Percentiles rank a stretch among this genome's conserved stretches.
These are phyloP conservation scores for Pollenia amentaria DNA, from an alignment of 2,888 invertebrate genomes.

Conservation along the genomic window DNA sequence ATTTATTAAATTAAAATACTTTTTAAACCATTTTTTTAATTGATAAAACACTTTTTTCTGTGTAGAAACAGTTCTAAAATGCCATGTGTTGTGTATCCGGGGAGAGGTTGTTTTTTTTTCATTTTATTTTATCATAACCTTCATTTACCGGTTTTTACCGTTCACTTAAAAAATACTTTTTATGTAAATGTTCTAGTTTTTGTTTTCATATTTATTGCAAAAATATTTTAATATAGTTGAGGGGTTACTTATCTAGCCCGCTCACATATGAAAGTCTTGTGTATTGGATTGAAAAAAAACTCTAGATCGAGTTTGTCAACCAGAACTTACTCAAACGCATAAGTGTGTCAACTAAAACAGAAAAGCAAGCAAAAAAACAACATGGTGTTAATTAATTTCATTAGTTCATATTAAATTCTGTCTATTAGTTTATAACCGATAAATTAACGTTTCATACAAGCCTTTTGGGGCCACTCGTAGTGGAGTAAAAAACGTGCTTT, in stretches of 20 bases:
- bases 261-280: slow-evolving; percentile 10
- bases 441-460: slow-evolving; percentile 38
- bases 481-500: not conserved
- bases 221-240: not conserved
- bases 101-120: too few species aligned
- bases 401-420: slow-evolving; percentile 55
- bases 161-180: slow-evolving; percentile 19
- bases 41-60: too few species aligned
- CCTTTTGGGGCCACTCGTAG: not conserved
- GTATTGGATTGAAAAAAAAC: slow-evolving; percentile 32
- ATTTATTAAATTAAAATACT: too few species aligned
- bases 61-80: not conserved
- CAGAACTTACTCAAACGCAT: slow-evolving; percentile 48
- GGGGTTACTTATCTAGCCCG: slow-evolving; percentile 18
- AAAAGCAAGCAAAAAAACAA: slow-evolving; percentile 9
- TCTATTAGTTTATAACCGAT: slow-evolving; percentile 8
- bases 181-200: slow-evolving; percentile 46
- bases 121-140: slow-evolving; percentile 31
- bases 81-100: not conserved
- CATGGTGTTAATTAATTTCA: slow-evolving; percentile 68
- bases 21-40: too few species aligned
- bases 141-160: slow-evolving; percentile 48
- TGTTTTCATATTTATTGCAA: not conserved
- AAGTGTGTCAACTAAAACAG: slow-evolving; percentile 59
- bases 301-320: slow-evolving; percentile 8